Percentiles rank a stretch among this genome's conserved stretches.
phyloP scores from a whole-genome alignment of 2,797 vertebrate species.

The Furcifer pardalis region DNA sequence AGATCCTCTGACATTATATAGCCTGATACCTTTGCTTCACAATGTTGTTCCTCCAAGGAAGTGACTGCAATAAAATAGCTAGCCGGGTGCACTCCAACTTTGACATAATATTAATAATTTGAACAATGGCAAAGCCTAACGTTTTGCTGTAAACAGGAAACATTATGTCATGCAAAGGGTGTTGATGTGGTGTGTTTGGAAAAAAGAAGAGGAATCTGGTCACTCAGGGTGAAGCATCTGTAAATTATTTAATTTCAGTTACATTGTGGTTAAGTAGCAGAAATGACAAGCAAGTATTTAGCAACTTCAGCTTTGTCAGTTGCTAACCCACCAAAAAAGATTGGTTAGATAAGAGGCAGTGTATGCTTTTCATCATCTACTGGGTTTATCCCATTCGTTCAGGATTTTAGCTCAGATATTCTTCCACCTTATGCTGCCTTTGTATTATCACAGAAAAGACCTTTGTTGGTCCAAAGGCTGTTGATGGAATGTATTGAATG shows the following conservation, averaged over 20 bases:
- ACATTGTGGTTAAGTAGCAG: slow-evolving; percentile 47
- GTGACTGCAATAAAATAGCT: not conserved
- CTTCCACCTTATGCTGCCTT: not conserved
- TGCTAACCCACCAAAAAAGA: not conserved
- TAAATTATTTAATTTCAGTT: slow-evolving; percentile 43
- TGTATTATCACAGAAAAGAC: not conserved
- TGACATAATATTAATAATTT: not conserved
- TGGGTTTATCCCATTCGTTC: not conserved
- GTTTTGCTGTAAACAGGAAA: slow-evolving; percentile 33
- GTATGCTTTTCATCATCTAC: not conserved
- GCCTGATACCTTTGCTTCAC: slow-evolving; percentile 6
- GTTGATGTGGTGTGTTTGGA: slow-evolving; percentile 10
- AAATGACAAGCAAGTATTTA: slow-evolving; percentile 40
- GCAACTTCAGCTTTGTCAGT: slow-evolving; percentile 36
- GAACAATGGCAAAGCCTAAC: slow-evolving; percentile 10
- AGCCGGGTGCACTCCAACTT: not conserved
- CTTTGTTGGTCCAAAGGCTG: not conserved
- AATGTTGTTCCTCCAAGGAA: slow-evolving; percentile 10
- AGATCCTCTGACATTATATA: not conserved
- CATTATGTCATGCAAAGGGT: slow-evolving; percentile 22
- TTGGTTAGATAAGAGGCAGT: slow-evolving; percentile 10
- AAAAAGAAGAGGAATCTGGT: slow-evolving; percentile 1
- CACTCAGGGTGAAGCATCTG: slow-evolving; percentile 17
- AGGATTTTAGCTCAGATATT: not conserved
- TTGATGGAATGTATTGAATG: not conserved